Evolutionary conservation across 2,888 invertebrate genomes (phyloP).

Genomic region (Mesoligia furuncula): DNA sequence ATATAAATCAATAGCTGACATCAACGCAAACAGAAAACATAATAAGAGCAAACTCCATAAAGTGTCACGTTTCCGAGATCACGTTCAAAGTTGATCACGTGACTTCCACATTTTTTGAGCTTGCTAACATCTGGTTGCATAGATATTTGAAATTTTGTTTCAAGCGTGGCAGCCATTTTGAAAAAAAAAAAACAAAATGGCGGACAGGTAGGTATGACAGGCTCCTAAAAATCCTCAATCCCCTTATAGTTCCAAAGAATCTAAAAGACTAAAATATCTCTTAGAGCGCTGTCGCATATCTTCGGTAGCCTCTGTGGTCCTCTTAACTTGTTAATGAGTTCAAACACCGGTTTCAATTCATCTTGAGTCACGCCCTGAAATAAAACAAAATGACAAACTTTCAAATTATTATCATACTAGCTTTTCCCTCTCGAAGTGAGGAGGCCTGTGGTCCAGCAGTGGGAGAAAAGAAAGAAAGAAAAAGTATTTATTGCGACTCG

Average conservation of each 20-base stretch:
- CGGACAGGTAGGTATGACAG: background rate
- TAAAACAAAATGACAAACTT: background rate
- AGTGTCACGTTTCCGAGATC: background rate
- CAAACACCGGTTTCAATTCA: conserved; percentile 76
- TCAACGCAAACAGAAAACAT: background rate
- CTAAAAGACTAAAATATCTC: conserved; percentile 64
- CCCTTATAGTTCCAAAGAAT: background rate
- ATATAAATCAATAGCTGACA: background rate
- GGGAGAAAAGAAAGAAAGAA: no score
- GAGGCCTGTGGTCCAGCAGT: no score
- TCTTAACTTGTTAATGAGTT: conserved; percentile 74
- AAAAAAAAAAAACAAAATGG: background rate
- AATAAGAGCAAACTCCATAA: no score
- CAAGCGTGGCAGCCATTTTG: background rate
- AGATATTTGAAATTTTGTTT: no score
- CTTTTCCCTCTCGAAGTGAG: no score
- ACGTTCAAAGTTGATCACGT: background rate
- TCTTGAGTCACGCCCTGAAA: conserved; percentile 80
- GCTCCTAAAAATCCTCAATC: background rate
- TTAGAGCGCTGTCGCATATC: conserved; percentile 76
- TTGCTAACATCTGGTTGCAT: no score
- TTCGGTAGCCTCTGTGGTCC: conserved; percentile 79
- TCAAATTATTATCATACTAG: background rate
- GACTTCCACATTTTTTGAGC: no score
- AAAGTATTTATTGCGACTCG: no score